Evolutionary conservation across 30 jellyfish, hydroid and myxozoan genomes (phyloP).

Genomic region (Euphysa ruthae): DNA sequence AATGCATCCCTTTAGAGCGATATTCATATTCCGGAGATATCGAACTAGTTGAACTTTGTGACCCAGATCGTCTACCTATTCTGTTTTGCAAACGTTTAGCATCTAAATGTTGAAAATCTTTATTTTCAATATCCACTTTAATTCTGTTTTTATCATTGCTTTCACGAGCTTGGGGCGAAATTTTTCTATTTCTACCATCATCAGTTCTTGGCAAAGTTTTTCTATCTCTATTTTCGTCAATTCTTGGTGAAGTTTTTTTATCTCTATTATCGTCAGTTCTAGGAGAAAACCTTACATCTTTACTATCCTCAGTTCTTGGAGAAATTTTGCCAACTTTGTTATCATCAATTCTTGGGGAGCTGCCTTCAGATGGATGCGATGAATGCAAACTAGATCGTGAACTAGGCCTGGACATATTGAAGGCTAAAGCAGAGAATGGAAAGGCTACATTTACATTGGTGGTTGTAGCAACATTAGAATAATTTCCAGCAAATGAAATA

Average conservation of each 20-base stretch:
- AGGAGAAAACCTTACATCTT: no score
- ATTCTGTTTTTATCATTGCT: not conserved
- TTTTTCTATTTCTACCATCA: no score
- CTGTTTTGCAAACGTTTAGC: not conserved
- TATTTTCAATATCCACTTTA: not conserved
- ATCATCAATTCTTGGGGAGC: slow-evolving; percentile 19
- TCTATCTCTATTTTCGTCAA: no score
- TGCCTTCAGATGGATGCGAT: slow-evolving; percentile 31
- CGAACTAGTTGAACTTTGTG: slow-evolving; percentile 33
- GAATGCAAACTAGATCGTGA: slow-evolving; percentile 52
- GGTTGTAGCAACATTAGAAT: slow-evolving; percentile 30
- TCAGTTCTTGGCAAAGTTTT: not conserved
- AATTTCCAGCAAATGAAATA: slow-evolving; percentile 1
- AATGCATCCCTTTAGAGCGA: not conserved
- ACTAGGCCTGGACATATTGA: slow-evolving; percentile 41
- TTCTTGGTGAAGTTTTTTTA: no score
- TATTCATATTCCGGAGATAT: slow-evolving; percentile 36
- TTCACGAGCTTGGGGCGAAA: not conserved
- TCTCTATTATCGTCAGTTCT: no score
- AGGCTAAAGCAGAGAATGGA: slow-evolving; percentile 74
- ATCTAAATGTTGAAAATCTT: slow-evolving; percentile 12
- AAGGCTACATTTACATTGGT: slow-evolving; percentile 41
- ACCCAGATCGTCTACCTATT: slow-evolving; percentile 11
- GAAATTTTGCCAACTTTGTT: not conserved
- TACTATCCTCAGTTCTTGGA: not conserved